Evolutionary conservation across 2,888 invertebrate species (phyloP), one percentile per base, ranked within the genome.

Genomic region (Nemotelus nigrinus): DNA sequence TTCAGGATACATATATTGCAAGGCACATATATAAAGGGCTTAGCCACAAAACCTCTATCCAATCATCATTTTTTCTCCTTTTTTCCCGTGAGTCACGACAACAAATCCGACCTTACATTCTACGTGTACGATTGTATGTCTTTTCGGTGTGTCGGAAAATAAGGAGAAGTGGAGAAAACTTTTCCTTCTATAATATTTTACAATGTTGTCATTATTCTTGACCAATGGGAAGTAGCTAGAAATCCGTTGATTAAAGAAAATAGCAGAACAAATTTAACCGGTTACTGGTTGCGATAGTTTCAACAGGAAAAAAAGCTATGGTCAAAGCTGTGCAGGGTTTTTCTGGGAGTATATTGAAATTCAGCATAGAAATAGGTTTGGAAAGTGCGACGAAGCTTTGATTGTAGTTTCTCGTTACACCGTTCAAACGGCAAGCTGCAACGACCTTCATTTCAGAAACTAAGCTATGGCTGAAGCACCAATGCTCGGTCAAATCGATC

Each of bases 1-100:
- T 48, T 60, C 74, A 65, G 65, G 55, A 72, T 57, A 72, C 44
- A 72, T 68, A 53, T 68, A 53, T 60, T 65, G n/a, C 7, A n/a
- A 53, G 63, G 74, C 74, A 74, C 50, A 74, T 74, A 74, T 74
- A 74, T 72, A 74, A 78, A 74, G 64, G 74, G 74, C 74, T 79
- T 58, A 76, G 65, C 65, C 64, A 53, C 53, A 76, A 65, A 65
- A 76, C 65, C 76, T 60, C 63, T 60, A 74, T 74, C 76, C 76
- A 76, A 65, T 76, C 55, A 64, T 76, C 50, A 50, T 63, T 63
- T 64, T 63, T 76, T 60, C 44, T 72, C 58, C 39, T 3, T 44
- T 58, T 58, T 58, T 64, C 45, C 44, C 41, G 43, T 43, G 2
- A 44, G 57, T 10, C 3, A 8, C 10, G 57, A 57, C 7, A 10